Evolutionary conservation across 2,888 invertebrate genomes (phyloP).

Genomic region (Calephelis perditalis): DNA sequence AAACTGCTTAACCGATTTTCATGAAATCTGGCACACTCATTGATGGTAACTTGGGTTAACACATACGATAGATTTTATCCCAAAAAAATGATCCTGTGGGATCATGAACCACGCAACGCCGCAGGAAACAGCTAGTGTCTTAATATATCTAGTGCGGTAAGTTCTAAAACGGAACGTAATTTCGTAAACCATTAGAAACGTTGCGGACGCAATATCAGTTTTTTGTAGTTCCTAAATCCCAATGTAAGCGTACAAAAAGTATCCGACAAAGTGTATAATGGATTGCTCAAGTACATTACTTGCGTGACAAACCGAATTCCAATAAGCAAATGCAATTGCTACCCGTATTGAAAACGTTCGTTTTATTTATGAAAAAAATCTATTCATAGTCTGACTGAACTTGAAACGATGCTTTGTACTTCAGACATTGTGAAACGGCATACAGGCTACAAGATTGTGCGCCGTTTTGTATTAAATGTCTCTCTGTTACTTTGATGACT

Average conservation of each 20-base stretch:
- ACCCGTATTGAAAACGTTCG: slow-evolving; percentile 41
- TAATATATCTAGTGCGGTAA: not conserved
- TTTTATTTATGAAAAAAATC: slow-evolving; percentile 6
- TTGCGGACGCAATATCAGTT: slow-evolving; percentile 16
- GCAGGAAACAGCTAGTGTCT: too few species aligned
- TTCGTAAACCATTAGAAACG: slow-evolving; percentile 14
- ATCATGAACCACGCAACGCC: too few species aligned
- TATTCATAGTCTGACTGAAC: not conserved
- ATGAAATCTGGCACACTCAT: too few species aligned
- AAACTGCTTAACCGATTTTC: too few species aligned
- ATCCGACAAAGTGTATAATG: slow-evolving; percentile 25
- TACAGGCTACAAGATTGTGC: too few species aligned
- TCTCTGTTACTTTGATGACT: too few species aligned
- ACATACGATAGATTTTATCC: too few species aligned
- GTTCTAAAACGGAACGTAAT: not conserved
- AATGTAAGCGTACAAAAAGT: slow-evolving; percentile 21
- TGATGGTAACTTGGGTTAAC: too few species aligned
- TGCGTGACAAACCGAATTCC: slow-evolving; percentile 54
- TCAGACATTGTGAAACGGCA: too few species aligned
- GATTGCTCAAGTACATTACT: slow-evolving; percentile 43
- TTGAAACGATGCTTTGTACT: not conserved
- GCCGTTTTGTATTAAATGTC: too few species aligned
- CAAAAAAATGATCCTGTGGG: too few species aligned
- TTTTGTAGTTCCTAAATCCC: slow-evolving; percentile 24
- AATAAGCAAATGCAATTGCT: slow-evolving; percentile 41